Evolutionary conservation across 2,888 invertebrate genomes (phyloP).

Genomic region (Augiades crinisus): DNA sequence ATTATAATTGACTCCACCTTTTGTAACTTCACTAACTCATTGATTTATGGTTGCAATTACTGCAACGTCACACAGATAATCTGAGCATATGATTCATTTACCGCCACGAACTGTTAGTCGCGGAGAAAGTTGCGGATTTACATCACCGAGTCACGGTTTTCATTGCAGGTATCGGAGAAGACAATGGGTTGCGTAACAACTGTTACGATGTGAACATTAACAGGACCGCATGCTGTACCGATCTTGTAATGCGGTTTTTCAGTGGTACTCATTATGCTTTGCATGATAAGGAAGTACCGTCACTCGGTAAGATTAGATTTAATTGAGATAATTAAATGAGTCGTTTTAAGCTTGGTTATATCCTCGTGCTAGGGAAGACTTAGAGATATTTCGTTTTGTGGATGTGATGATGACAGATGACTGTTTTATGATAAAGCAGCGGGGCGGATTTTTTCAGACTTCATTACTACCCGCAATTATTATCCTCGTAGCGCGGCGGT

Average conservation of each 20-base stretch:
- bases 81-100: conserved; percentile 21
- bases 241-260: conserved; percentile 25
- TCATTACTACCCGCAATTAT: no score
- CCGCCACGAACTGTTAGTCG: conserved; percentile 19
- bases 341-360: no score
- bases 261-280: conserved; percentile 9
- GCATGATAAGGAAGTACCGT: conserved; percentile 7
- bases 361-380: no score
- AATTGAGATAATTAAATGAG: background rate
- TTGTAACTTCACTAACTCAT: no score
- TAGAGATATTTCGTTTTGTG: no score
- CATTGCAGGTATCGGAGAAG: conserved; percentile 43
- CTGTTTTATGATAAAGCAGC: no score
- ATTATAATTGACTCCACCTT: no score
- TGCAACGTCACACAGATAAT: conserved; percentile 4
- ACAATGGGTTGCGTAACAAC: conserved; percentile 57
- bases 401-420: no score
- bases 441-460: no score
- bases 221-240: conserved; percentile 35
- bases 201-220: conserved; percentile 37
- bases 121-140: conserved; percentile 58
- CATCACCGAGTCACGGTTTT: conserved; percentile 45
- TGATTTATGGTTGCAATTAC: no score
- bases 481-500: no score
- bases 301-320: background rate